Conservation (phyloP, 1,140 invertebrate genomes). For the Caerostris extrusa region DNA sequence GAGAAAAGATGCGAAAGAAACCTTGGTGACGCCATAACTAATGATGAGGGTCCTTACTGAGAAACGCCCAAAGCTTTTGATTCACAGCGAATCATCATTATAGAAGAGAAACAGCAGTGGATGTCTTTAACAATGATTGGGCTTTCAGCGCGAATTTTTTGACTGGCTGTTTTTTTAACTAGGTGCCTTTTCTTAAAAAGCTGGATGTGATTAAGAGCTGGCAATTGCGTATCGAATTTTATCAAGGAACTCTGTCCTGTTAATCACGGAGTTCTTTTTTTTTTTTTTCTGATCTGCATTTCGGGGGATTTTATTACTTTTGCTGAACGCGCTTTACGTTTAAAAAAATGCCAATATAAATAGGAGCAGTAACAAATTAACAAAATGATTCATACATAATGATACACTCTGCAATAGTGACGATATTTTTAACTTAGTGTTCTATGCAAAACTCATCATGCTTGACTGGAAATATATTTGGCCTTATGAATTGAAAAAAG, state of each 20-base stretch:
- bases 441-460: too few species aligned
- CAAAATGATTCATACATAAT: not conserved
- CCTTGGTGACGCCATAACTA: conserved; percentile 15
- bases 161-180: not conserved
- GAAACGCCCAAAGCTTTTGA: conserved; percentile 25
- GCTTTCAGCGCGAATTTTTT: not conserved
- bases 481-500: too few species aligned
- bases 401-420: too few species aligned
- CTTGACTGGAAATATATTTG: too few species aligned
- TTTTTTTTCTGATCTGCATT: not conserved
- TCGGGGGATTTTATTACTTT: conserved; percentile 2
- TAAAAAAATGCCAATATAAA: not conserved
- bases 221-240: not conserved
- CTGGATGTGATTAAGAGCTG: conserved; percentile 27
- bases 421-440: too few species aligned
- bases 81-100: conserved; percentile 59
- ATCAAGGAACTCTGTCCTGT: not conserved
- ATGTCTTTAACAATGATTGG: conserved; percentile 42
- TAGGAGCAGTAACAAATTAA: not conserved
- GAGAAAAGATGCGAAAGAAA: conserved; percentile 25
- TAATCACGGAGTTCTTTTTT: conserved; percentile 2
- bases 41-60: not conserved
- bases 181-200: not conserved
- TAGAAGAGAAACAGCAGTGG: not conserved
- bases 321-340: not conserved